Conservation (phyloP, 2,113 vertebrate species). For the Scomber japonicus region DNA sequence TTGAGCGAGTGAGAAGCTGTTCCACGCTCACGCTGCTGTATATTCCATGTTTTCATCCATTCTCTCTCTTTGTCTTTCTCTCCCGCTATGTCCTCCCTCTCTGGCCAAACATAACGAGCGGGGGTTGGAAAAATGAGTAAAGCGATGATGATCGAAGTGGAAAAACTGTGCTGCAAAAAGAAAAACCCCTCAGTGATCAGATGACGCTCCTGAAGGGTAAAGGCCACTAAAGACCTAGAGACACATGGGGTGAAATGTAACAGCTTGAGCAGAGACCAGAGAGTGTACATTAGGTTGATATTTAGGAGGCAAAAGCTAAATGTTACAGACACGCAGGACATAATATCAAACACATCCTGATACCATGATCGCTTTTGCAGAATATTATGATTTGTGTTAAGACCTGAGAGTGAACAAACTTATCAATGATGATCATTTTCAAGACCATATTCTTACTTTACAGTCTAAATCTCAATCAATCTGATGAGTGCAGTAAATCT, state of each 20-base stretch:
- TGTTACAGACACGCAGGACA: no score
- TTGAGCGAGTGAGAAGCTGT: conserved; percentile 59
- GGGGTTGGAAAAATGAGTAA: conserved; percentile 46
- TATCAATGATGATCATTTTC: no score
- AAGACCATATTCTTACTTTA: no score
- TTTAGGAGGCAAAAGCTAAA: not conserved
- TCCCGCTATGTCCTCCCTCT: conserved; percentile 55
- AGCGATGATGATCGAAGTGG: conserved; percentile 35
- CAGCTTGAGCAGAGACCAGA: not conserved
- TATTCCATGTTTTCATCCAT: conserved; percentile 69
- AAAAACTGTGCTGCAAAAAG: conserved; percentile 40
- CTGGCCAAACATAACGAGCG: conserved; percentile 73
- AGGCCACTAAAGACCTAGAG: conserved; percentile 30
- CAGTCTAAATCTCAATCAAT: no score
- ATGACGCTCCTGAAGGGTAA: conserved; percentile 28
- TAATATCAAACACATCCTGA: not conserved
- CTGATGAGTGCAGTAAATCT: no score
- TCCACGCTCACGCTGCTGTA: conserved; percentile 36
- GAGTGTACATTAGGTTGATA: not conserved
- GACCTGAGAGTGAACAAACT: no score
- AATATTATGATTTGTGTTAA: no score
- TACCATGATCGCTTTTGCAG: not conserved
- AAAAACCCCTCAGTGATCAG: conserved; percentile 26
- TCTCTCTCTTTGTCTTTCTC: conserved; percentile 53
- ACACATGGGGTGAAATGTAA: not conserved